Conservation (phyloP, 2,797 vertebrate species). For the Emys orbicularis region DNA sequence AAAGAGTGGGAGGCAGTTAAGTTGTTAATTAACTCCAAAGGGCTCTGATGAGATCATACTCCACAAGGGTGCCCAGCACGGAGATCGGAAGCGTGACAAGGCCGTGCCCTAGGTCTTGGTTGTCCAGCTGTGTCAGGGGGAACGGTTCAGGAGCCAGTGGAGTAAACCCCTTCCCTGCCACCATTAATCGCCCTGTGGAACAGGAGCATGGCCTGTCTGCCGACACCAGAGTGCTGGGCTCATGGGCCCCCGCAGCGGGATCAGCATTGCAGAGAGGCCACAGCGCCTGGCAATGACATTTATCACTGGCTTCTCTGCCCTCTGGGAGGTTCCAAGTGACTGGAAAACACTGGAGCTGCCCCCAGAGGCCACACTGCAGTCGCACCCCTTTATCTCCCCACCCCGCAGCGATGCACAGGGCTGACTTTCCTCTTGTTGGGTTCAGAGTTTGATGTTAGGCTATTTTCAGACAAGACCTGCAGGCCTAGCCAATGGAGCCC, state of each 20-base stretch:
- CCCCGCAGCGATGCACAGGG: too few relatives aligned
- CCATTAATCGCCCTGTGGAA: neutral
- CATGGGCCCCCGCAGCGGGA: neutral
- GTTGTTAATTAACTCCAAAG: neutral
- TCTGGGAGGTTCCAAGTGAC: neutral
- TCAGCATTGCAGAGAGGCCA: neutral
- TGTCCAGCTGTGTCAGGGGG: neutral
- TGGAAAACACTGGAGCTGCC: neutral
- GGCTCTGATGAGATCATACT: neutral
- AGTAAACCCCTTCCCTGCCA: neutral
- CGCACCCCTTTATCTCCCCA: neutral
- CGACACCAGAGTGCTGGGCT: too few relatives aligned
- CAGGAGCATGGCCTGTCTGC: neutral
- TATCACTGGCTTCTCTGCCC: neutral
- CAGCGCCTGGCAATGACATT: neutral
- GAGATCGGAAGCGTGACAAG: neutral
- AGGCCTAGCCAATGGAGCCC: neutral
- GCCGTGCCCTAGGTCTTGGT: neutral
- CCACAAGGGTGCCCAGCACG: neutral
- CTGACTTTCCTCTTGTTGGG: neutral
- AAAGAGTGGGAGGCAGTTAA: neutral
- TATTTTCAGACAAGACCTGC: neutral
- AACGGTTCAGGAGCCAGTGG: neutral
- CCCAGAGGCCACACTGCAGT: neutral
- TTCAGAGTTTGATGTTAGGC: neutral